Evolutionary conservation across 2,888 invertebrate species (phyloP).

Genomic region (Deilephila elpenor): DNA sequence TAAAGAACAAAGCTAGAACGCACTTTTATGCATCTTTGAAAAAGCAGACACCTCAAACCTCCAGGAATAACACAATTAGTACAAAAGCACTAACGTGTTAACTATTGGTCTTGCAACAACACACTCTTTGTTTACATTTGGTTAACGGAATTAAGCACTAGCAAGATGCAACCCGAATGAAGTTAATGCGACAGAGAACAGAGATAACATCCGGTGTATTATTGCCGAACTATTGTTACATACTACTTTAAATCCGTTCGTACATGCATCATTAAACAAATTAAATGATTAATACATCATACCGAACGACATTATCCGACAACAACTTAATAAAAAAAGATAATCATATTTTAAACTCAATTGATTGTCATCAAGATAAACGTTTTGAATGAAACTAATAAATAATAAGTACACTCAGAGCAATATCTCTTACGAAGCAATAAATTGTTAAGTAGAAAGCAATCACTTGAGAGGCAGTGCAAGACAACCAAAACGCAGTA

Average conservation of each 20-base stretch:
- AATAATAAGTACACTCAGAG: slow-evolving; percentile 12
- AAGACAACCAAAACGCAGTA: slow-evolving; percentile 55
- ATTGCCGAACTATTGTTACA: slow-evolving; percentile 59
- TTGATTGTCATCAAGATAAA: background rate
- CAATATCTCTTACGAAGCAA: slow-evolving; percentile 25
- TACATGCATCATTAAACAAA: slow-evolving; percentile 60
- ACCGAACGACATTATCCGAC: background rate
- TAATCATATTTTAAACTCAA: slow-evolving; percentile 5
- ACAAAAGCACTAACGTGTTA: background rate
- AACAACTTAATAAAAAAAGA: background rate
- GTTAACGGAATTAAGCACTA: slow-evolving; percentile 40
- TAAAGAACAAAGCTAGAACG: too few relatives aligned
- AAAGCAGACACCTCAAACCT: background rate
- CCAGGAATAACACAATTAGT: background rate
- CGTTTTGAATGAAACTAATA: slow-evolving; percentile 24
- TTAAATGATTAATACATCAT: slow-evolving; percentile 48
- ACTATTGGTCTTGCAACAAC: background rate
- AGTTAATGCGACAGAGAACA: slow-evolving; percentile 52
- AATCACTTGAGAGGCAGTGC: slow-evolving; percentile 52
- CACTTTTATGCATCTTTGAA: background rate
- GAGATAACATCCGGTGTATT: slow-evolving; percentile 55
- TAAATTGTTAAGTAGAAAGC: slow-evolving; percentile 51
- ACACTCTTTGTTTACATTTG: slow-evolving; percentile 1
- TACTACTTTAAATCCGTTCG: slow-evolving; percentile 56
- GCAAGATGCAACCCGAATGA: slow-evolving; percentile 45